Base-by-base conservation (phyloP, 1,140 invertebrate species). In the Mesaphorura yosii region DNA sequence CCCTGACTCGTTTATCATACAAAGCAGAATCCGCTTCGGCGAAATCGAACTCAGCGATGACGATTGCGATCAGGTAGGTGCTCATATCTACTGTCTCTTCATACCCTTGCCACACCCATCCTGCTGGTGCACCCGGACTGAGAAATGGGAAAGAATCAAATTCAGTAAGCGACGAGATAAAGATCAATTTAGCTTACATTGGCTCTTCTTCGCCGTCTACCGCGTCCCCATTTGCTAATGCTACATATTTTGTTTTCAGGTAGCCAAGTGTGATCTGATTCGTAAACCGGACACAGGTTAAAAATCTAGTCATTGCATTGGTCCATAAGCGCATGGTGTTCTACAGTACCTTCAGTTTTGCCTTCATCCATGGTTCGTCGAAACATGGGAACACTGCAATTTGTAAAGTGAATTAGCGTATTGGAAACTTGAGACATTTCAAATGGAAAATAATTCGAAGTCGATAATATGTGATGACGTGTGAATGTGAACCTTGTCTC, bases 11-110 rank as follows among this genome's bases (percentile, higher is more conserved):
- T 28, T 54, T 52, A 3, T 17, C 40, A 44, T 15, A 22, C 1
- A 26, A 15, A 25, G 19, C 45, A 2, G 23, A 26, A 15, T 40
- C 28, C 3, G 50, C 51, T 1, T 31, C 40, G 12, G 39, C 51
- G 19, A 39, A 48, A 10, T 10, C n/a, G n/a, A 34, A 34, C n/a
- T 34, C 31, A 38, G 82, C 84, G 0, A 90, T 75, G 14, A 82
- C 73, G 64, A 81, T 84, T 2, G 84, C 84, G 0, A 90, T 72
- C 5, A 89, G 68, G 66, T 89, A 90, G 0, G 86, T 87, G 0
- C 84, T 84, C 85, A 90, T 90, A 22, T 15, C 3, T 14, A 52
- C 48, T 3, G 53, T 44, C 25, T 47, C 28, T 14, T 42, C 34
- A 45, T 34, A 55, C 31, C 19, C 26, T 14, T 58, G 34, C 12